Conservation (phyloP, 2,113 vertebrate genomes). For the Pachypanchax playfairii region DNA sequence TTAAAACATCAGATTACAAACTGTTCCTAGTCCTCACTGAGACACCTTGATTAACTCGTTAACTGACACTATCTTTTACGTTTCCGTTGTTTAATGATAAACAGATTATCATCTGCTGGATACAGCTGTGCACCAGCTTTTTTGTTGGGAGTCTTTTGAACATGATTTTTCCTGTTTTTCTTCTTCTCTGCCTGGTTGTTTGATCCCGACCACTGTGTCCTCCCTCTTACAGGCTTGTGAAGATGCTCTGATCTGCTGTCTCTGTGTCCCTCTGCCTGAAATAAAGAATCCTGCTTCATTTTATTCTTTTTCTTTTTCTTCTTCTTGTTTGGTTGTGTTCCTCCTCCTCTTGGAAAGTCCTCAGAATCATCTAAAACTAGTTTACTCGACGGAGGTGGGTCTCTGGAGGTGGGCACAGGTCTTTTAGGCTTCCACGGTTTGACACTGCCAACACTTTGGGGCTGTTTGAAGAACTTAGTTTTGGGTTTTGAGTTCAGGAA, state of each 20-base stretch:
- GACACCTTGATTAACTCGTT: not conserved
- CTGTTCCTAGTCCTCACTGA: not conserved
- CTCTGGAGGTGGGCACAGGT: constrained; percentile 45
- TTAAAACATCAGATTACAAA: constrained; percentile 12
- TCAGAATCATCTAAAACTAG: constrained; percentile 24
- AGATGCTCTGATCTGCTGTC: constrained; percentile 6
- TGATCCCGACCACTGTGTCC: not conserved
- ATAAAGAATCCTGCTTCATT: not conserved
- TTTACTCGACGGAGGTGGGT: not conserved
- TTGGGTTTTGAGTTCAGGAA: constrained; percentile 1
- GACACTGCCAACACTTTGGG: constrained; percentile 7
- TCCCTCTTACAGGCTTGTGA: not conserved
- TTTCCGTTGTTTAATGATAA: constrained; percentile 78
- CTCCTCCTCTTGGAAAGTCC: constrained; percentile 70
- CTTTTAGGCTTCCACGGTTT: constrained; percentile 75
- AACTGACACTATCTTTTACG: constrained; percentile 32
- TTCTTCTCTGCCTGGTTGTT: constrained; percentile 17
- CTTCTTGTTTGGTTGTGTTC: not conserved
- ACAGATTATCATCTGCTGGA: constrained; percentile 76
- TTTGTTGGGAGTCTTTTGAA: constrained; percentile 4
- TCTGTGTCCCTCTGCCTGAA: not conserved
- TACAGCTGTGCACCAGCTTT: constrained; percentile 15
- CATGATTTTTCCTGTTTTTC: constrained; percentile 30
- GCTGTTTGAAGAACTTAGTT: constrained; percentile 28
- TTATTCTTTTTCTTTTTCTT: constrained; percentile 21